phyloP scores from a whole-genome alignment of 2,113 vertebrate genomes.

The Crotalus viridis region DNA sequence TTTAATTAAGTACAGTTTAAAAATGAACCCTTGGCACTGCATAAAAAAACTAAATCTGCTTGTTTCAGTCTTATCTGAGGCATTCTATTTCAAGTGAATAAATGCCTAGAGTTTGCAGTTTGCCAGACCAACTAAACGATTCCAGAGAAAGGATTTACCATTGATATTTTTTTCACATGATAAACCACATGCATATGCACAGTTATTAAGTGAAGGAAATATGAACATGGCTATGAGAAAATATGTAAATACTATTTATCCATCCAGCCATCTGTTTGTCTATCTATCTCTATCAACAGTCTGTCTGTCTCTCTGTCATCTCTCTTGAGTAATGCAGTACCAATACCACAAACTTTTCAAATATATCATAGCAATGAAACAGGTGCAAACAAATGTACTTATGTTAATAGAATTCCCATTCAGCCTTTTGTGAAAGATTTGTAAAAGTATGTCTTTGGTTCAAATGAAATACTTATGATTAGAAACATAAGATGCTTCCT shows the following conservation, averaged over 20 bases:
- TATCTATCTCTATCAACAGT: too few species aligned
- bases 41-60: slow-evolving; percentile 43
- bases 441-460: background rate
- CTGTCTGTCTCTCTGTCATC: background rate
- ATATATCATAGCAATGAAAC: background rate
- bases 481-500: background rate
- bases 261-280: background rate
- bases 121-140: background rate
- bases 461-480: background rate
- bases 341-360: background rate
- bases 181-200: background rate
- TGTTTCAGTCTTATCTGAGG: slow-evolving; percentile 26
- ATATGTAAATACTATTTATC: background rate
- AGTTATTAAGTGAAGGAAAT: background rate
- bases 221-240: background rate
- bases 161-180: background rate
- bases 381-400: background rate
- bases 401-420: background rate
- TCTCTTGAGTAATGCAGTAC: background rate
- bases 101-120: background rate
- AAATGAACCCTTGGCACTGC: background rate
- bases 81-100: slow-evolving; percentile 17
- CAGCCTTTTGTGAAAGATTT: background rate
- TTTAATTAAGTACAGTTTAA: background rate
- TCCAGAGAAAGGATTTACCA: background rate